Evolutionary conservation across 2,113 vertebrate genomes (phyloP), one percentile per base, ranked within the genome.

Genomic region (Cricetomys ansorgei): DNA sequence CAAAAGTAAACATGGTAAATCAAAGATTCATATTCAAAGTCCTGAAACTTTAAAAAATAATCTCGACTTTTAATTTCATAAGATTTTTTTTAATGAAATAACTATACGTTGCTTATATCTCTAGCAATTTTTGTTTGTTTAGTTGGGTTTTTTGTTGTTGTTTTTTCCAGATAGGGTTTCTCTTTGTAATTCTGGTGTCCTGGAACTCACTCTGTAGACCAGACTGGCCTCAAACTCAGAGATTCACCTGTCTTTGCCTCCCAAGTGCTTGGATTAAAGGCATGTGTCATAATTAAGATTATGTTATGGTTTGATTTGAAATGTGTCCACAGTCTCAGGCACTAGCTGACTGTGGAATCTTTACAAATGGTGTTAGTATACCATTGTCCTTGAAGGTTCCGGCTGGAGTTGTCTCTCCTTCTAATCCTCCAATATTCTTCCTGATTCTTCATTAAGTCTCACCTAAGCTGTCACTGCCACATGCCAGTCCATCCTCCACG

Each of bases 71-170:
- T 55, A 62, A 48, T 37, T 90, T 84, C 64, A 29, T 73, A 34
- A 92, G 25, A n/a, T 29, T 88, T 91, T 93, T 75, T 86, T n/a
- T n/a, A 95, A 62, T 45, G n/a, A 85, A 86, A 92, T 27, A 48
- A 77, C 48, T 21, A 76, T 50, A 77, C 19, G 40, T 27, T 77
- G 45, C 69, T 91, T 72, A 69, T 34, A 89, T 21, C 75, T 86
- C 59, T 88, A 67, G 37, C 62, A 37, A 72, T 79, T 62, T 89
- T 67, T 37, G 21, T 93, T 80, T 19, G 12, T 93, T 70, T 70
- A 5, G 15, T 59, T 59, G 17, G 16, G 16, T 59, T 59, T 59
- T 59, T 59, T n/a, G n/a, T n/a, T n/a, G n/a, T n/a, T n/a, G n/a
- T n/a, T 59, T 59, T 23, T 16, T 19, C 57, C 19, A 59, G 57